Conservation (phyloP, 2,113 vertebrate species). For the Pelecanoides urinatrix region DNA sequence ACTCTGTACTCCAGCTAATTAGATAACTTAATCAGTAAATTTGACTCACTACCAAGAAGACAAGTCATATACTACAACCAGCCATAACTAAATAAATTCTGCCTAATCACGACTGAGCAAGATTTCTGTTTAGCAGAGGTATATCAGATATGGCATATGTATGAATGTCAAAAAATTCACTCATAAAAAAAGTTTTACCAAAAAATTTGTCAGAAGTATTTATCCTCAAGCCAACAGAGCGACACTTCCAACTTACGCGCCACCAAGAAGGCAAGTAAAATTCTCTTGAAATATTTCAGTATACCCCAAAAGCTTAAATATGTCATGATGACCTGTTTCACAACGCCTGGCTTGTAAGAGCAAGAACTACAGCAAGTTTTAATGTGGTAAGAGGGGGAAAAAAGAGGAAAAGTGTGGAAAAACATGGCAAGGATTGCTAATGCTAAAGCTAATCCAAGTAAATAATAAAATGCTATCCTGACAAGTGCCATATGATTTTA, state of each 20-base stretch:
- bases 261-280: background rate
- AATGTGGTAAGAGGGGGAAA: background rate
- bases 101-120: background rate
- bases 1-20: background rate
- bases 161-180: background rate
- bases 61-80: background rate
- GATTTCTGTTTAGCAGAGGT: background rate
- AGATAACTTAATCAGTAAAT: background rate
- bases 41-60: background rate
- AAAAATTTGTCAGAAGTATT: background rate
- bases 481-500: background rate
- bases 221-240: background rate
- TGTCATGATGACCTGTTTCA: background rate
- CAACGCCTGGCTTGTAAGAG: background rate
- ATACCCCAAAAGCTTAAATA: background rate
- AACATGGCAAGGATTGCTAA: background rate
- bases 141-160: fast-evolving
- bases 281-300: background rate
- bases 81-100: background rate
- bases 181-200: background rate
- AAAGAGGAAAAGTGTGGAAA: background rate
- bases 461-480: background rate
- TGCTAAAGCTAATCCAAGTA: background rate
- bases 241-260: background rate
- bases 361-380: background rate